Percentiles rank a stretch among this genome's conserved stretches.
Conservation (phyloP, 64 coral and sea anemone genomes). For the Montipora sp. region DNA sequence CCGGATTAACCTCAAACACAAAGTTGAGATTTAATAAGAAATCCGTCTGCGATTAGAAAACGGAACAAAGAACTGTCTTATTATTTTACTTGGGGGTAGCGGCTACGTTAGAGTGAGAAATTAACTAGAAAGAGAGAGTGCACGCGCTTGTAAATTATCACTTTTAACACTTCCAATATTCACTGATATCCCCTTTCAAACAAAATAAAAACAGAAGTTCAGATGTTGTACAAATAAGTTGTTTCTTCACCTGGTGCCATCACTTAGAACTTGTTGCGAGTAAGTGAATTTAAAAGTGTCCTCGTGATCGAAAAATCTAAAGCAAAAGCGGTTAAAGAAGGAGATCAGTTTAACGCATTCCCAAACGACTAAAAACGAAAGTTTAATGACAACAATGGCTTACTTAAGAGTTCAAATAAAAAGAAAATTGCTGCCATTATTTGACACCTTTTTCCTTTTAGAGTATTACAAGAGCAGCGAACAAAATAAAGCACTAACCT, state of each 20-base stretch:
- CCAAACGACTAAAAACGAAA: not conserved
- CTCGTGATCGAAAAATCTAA: not conserved
- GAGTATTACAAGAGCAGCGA: not conserved
- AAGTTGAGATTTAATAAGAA: slow-evolving; percentile 20
- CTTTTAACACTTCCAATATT: not conserved
- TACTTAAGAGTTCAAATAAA: slow-evolving; percentile 27
- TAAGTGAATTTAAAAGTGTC: slow-evolving; percentile 37
- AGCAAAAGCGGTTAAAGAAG: not conserved
- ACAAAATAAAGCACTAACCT: not conserved
- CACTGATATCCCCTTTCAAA: not conserved
- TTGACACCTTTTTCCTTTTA: slow-evolving; percentile 43
- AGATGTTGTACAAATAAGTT: slow-evolving; percentile 34
- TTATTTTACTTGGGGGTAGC: not conserved
- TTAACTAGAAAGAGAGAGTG: not conserved
- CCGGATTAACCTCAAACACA: not conserved
- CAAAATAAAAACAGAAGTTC: not conserved
- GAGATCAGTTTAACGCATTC: not conserved
- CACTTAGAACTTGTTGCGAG: slow-evolving; percentile 6
- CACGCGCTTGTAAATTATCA: not conserved
- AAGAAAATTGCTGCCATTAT: slow-evolving; percentile 33
- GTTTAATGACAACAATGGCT: slow-evolving; percentile 13
- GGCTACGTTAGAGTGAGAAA: not conserved
- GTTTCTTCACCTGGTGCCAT: slow-evolving; percentile 37
- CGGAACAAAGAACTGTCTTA: not conserved
- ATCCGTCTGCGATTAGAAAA: not conserved